phyloP scores from a whole-genome alignment of 2,113 vertebrate genomes.

The Peromyscus polionotus region DNA sequence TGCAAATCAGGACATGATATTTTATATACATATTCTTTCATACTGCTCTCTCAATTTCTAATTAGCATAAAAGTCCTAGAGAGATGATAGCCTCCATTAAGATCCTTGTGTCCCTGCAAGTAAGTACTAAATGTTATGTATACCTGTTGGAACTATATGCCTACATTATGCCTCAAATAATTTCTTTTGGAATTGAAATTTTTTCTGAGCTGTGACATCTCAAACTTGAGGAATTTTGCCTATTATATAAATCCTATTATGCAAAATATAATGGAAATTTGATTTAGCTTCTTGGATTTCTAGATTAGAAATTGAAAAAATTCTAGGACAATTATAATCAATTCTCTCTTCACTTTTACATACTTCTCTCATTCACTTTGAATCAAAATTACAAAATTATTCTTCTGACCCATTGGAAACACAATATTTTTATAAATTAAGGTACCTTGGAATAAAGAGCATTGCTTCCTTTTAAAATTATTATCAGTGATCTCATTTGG shows the following conservation, averaged over 20 bases:
- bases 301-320: conserved; percentile 56
- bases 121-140: conserved; percentile 6
- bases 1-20: conserved; percentile 33
- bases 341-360: neutral
- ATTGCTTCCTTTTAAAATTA: conserved; percentile 48
- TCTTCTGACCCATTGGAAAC: conserved; percentile 37
- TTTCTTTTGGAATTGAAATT: conserved; percentile 68
- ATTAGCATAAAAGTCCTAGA: conserved; percentile 25
- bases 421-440: conserved; percentile 37
- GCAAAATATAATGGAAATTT: conserved; percentile 61
- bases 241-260: conserved; percentile 70
- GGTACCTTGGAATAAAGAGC: neutral
- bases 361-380: conserved; percentile 37
- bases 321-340: conserved; percentile 45
- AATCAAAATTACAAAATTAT: conserved; percentile 41
- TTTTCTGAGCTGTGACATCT: conserved; percentile 58
- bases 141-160: conserved; percentile 1
- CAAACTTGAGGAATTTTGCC: conserved; percentile 58
- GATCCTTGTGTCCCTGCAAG: neutral
- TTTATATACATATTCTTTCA: conserved; percentile 22
- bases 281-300: conserved; percentile 61
- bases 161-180: conserved; percentile 54
- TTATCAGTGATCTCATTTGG: neutral
- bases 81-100: neutral
- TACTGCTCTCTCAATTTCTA: conserved; percentile 26